These are phyloP conservation scores for Colossoma macropomum DNA, from an alignment of 2,113 vertebrate genomes.

Conservation along the genomic window DNA sequence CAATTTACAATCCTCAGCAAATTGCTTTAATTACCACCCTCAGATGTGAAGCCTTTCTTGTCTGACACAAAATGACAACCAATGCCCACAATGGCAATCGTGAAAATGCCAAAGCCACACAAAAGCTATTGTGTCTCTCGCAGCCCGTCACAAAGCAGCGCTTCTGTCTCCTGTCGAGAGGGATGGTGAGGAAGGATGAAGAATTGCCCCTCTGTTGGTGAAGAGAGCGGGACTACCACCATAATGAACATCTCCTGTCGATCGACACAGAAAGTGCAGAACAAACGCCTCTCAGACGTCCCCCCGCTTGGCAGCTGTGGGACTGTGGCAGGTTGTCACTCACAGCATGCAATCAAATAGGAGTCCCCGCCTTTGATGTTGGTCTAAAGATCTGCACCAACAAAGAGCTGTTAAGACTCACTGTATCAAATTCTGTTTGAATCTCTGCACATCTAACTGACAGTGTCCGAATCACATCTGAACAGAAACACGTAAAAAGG, in stretches of 20 bases:
- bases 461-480: not conserved
- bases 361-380: not conserved
- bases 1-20: slow-evolving; percentile 36
- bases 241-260: slow-evolving; percentile 43
- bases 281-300: slow-evolving; percentile 27
- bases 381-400: not conserved
- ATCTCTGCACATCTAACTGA: not conserved
- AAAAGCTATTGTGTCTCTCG: slow-evolving; percentile 30
- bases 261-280: slow-evolving; percentile 15
- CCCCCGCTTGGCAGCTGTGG: not conserved
- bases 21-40: slow-evolving; percentile 36
- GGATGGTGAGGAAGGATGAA: slow-evolving; percentile 9
- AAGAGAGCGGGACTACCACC: slow-evolving; percentile 15
- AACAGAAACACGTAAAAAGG: too few species aligned
- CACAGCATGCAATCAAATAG: not conserved
- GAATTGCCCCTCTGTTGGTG: slow-evolving; percentile 26
- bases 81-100: not conserved
- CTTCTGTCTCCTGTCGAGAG: slow-evolving; percentile 19
- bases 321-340: slow-evolving; percentile 28
- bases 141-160: not conserved
- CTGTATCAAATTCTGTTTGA: not conserved
- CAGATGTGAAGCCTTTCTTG: slow-evolving; percentile 1
- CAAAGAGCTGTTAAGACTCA: not conserved
- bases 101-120: slow-evolving; percentile 1
- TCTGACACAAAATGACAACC: slow-evolving; percentile 2